Conservation (phyloP, 1,140 invertebrate genomes). For the Drosophila hydei region DNA sequence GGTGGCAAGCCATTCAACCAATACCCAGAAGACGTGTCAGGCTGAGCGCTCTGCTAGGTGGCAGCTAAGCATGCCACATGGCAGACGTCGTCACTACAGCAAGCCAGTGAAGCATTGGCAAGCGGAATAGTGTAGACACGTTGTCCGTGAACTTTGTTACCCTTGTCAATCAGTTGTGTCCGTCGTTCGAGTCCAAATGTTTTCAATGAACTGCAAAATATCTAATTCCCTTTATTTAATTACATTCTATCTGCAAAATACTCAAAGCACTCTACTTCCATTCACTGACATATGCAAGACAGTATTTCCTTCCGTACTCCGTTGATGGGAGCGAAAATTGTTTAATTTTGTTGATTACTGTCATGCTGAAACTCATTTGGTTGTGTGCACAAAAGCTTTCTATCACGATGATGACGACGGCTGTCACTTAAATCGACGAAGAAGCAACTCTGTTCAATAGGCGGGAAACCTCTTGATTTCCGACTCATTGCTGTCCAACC, state of each 20-base stretch:
- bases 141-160: conserved; percentile 50
- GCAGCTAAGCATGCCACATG: conserved; percentile 15
- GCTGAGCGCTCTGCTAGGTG: conserved; percentile 18
- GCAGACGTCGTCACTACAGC: conserved; percentile 31
- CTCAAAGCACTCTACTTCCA: conserved; percentile 9
- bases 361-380: conserved; percentile 51
- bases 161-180: conserved; percentile 60
- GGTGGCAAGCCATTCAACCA: conserved; percentile 11
- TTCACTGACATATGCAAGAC: conserved; percentile 12
- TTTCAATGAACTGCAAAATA: conserved; percentile 64
- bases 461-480: conserved; percentile 60
- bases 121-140: conserved; percentile 9
- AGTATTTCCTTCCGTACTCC: background rate
- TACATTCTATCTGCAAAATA: conserved; percentile 27
- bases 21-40: background rate
- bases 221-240: conserved; percentile 46
- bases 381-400: conserved; percentile 36
- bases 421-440: conserved; percentile 27
- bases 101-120: conserved; percentile 1
- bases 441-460: conserved; percentile 66
- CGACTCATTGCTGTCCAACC: conserved; percentile 60
- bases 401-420: conserved; percentile 22
- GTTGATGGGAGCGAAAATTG: conserved; percentile 30
- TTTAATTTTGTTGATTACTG: conserved; percentile 65
- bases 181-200: conserved; percentile 15